A percentile compares a stretch with the other conserved stretches of the same genome.
Conservation (phyloP, 1,140 invertebrate species). For the Cotesia glomerata region DNA sequence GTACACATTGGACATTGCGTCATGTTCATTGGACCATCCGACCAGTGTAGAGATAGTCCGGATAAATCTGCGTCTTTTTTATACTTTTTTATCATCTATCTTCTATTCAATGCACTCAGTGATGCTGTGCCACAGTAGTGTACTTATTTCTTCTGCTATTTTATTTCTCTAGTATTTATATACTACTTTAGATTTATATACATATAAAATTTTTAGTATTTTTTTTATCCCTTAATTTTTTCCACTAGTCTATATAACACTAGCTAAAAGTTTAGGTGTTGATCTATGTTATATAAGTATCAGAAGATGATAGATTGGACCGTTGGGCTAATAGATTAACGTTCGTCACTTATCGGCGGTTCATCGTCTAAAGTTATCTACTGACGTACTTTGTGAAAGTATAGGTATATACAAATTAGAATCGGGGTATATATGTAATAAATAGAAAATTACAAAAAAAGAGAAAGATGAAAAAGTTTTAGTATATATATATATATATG, state of each 20-base stretch:
- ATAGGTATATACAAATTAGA: too few relatives aligned
- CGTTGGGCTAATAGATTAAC: neutral
- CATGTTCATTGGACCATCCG: slow-evolving; percentile 14
- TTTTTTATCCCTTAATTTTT: too few relatives aligned
- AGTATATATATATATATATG: slow-evolving; percentile 19
- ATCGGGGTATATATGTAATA: neutral
- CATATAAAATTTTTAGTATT: too few relatives aligned
- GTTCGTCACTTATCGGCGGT: slow-evolving; percentile 10
- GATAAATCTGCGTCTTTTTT: slow-evolving; percentile 23
- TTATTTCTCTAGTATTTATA: neutral
- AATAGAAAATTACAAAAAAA: too few relatives aligned
- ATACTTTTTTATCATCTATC: neutral
- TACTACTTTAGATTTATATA: neutral
- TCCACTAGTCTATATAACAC: too few relatives aligned
- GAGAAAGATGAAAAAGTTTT: neutral
- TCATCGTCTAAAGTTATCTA: neutral
- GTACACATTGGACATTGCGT: slow-evolving; percentile 1
- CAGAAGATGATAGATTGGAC: neutral
- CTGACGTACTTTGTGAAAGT: neutral
- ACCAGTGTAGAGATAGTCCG: neutral
- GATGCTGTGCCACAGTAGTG: too few relatives aligned
- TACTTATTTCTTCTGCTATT: neutral
- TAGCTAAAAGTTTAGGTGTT: neutral
- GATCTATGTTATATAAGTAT: neutral
- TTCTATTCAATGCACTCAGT: neutral